Percentiles rank a stretch among this genome's conserved stretches.
Evolutionary conservation across 1,140 invertebrate genomes (phyloP).

Genomic region (Heliconius melpomene): DNA sequence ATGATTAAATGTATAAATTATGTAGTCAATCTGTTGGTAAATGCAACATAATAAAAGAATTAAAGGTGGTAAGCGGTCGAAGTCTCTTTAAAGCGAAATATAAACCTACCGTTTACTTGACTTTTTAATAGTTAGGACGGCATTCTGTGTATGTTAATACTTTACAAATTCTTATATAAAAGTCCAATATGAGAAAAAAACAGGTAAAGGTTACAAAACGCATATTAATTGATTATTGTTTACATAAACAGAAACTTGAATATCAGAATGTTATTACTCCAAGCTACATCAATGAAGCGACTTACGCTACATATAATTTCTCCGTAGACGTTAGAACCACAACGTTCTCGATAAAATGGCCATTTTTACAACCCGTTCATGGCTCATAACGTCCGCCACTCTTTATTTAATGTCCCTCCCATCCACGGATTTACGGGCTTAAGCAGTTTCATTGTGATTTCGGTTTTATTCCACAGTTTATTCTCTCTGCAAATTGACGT

Average conservation of each 20-base stretch:
- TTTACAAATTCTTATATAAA: too few relatives aligned
- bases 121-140: too few relatives aligned
- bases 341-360: constrained; percentile 48
- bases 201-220: too few relatives aligned
- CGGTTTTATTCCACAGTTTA: constrained; percentile 35
- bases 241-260: not conserved
- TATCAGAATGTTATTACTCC: not conserved
- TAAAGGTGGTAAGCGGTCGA: too few relatives aligned
- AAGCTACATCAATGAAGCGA: not conserved
- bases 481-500: constrained; percentile 12
- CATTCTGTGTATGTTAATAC: too few relatives aligned
- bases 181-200: too few relatives aligned
- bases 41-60: too few relatives aligned
- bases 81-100: too few relatives aligned
- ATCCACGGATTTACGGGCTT: constrained; percentile 46
- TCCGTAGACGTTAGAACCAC: not conserved
- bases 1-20: too few relatives aligned
- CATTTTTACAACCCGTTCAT: constrained; percentile 60
- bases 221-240: not conserved
- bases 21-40: too few relatives aligned
- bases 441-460: constrained; percentile 35
- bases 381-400: constrained; percentile 50
- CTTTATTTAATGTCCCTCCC: constrained; percentile 45
- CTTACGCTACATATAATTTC: constrained; percentile 2
- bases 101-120: too few relatives aligned